Evolutionary conservation across 30 jellyfish, hydroid and myxozoan species (phyloP).

Genomic region (Chironex yamaguchii): DNA sequence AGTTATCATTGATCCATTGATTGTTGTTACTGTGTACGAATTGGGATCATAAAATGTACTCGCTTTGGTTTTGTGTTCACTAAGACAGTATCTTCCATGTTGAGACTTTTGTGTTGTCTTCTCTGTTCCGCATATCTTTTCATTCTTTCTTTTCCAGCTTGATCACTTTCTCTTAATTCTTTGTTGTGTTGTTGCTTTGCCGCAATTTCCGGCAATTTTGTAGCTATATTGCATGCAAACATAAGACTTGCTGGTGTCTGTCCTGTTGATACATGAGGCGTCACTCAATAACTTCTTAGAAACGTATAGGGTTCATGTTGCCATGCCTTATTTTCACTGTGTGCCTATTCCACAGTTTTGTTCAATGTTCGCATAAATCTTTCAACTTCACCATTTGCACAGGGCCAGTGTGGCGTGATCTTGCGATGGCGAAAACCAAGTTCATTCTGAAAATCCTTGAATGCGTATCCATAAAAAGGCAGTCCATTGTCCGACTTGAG

Average conservation of each 20-base stretch:
- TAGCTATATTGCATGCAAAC: background rate
- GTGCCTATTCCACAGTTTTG: slow-evolving; percentile 23
- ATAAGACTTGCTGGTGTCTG: slow-evolving; percentile 16
- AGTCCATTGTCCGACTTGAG: slow-evolving; percentile 57
- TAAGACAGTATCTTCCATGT: no score
- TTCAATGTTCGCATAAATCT: slow-evolving; percentile 52
- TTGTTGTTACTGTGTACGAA: no score
- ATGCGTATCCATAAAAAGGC: slow-evolving; percentile 40
- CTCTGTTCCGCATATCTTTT: background rate
- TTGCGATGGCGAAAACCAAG: slow-evolving; percentile 6
- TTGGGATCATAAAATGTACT: no score
- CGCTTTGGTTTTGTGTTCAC: no score
- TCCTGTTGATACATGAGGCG: slow-evolving; percentile 30
- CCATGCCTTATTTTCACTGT: slow-evolving; percentile 19
- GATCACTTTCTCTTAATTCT: background rate
- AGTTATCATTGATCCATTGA: no score
- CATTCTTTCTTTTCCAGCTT: slow-evolving; percentile 3
- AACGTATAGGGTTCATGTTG: background rate
- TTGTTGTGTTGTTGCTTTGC: no score
- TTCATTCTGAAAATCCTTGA: background rate
- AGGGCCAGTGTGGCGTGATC: slow-evolving; percentile 69
- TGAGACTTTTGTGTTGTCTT: no score
- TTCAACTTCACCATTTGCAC: slow-evolving; percentile 50
- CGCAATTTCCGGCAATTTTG: slow-evolving; percentile 13
- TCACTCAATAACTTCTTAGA: slow-evolving; percentile 6